Percentiles rank a stretch among this genome's conserved stretches.
phyloP scores from a whole-genome alignment of 2,797 vertebrate genomes.

The Poeciliopsis infans region DNA sequence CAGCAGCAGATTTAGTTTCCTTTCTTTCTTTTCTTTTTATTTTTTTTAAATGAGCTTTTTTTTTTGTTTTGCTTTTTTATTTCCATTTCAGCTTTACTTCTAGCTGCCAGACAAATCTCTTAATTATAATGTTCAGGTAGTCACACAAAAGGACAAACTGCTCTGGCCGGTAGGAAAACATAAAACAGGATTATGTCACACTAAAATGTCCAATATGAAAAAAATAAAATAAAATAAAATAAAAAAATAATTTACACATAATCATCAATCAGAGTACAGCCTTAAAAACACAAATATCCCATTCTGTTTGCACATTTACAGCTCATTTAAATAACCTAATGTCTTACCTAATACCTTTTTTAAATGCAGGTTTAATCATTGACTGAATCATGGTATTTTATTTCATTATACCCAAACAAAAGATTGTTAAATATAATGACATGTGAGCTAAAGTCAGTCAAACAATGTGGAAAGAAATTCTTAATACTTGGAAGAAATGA shows the following conservation, averaged over 20 bases:
- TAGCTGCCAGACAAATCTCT: slow-evolving; percentile 47
- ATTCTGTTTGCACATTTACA: background rate
- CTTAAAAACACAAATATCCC: slow-evolving; percentile 41
- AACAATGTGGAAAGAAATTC: background rate
- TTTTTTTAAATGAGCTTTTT: background rate
- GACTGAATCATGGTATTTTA: background rate
- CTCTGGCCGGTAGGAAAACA: slow-evolving; percentile 66
- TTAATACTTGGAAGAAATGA: background rate
- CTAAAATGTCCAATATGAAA: slow-evolving; percentile 72
- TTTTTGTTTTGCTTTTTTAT: background rate
- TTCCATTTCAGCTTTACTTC: slow-evolving; percentile 34
- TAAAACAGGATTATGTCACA: slow-evolving; percentile 60
- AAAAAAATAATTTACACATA: slow-evolving; percentile 42
- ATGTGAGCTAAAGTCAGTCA: background rate
- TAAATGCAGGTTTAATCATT: background rate
- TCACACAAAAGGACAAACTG: slow-evolving; percentile 65
- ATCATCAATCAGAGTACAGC: slow-evolving; percentile 40
- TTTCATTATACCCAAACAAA: background rate
- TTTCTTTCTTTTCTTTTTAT: background rate
- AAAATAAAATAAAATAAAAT: background rate
- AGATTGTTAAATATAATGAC: background rate
- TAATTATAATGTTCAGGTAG: slow-evolving; percentile 55
- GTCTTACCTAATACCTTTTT: background rate
- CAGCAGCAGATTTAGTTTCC: slow-evolving; percentile 36
- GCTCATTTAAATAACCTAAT: background rate